Base-by-base conservation (phyloP, 1,140 invertebrate species). In the Mya arenaria region DNA sequence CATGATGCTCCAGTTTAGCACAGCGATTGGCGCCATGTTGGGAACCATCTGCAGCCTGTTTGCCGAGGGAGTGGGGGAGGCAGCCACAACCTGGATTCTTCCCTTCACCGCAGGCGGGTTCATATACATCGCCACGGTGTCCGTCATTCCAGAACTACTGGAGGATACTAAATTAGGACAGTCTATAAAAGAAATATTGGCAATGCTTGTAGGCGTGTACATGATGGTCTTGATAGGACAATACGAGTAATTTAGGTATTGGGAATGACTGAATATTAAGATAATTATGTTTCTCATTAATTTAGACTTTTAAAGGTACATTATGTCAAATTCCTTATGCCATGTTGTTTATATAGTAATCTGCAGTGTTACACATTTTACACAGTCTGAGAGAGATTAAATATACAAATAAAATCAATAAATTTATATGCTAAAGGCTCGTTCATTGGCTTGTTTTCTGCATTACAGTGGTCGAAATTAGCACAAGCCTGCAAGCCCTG, bases 51-150 rank as follows among this genome's bases (percentile, higher is more conserved):
- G 98, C 82, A 98, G 97, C 72, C 94, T 99, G 13, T 92, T 97
- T 39, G 95, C 96, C 60, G 95, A 96, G 58, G 96, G 90, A 32
- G 84, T 89, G 25, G 90, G 90, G 10, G 95, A 96, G 79, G 92
- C 96, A 82, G 96, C 97, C 4, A 96, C 96, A 41, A 94, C 95
- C 17, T 97, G 97, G 95, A 97, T 99, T 81, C 93, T 99, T 62
- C 98, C 98, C 39, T 99, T 99, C 90, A 99, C 98, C 48, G 98
- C 98, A 78, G 98, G 98, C 74, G 98, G 98, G 25, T 99, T 99
- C 92, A 99, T 99, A 92, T 99, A 99, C 92, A 99, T 99, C 88
- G 98, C 98, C 19, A 98, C 98, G 34, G 98, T 99, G 0, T 98
- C 97, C 68, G 97, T 92, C 25, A 98, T 99, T 92, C 98, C 98